Evolutionary conservation across 1,140 invertebrate genomes (phyloP).

Genomic region (Oscheius sp.): DNA sequence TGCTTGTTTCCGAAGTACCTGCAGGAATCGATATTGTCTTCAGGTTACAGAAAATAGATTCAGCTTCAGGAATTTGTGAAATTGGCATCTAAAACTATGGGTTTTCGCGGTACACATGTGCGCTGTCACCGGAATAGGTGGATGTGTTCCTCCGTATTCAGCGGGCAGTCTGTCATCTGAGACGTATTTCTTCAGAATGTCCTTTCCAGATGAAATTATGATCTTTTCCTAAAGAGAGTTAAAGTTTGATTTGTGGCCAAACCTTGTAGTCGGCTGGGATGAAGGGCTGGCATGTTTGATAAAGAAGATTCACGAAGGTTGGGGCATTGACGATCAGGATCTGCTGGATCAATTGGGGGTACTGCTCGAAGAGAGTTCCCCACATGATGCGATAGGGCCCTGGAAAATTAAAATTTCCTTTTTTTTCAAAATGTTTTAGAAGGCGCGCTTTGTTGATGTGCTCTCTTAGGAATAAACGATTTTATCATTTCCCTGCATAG

Average conservation of each 20-base stretch:
- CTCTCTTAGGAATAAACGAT: no score
- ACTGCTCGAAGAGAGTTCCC: conserved; percentile 45
- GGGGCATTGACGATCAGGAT: conserved; percentile 43
- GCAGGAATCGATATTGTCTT: conserved; percentile 27
- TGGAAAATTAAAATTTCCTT: conserved; percentile 24
- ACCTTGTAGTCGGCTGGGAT: conserved; percentile 40
- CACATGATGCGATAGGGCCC: conserved; percentile 44
- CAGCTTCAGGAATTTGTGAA: conserved; percentile 26
- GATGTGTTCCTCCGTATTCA: conserved; percentile 23
- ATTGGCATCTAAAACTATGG: conserved; percentile 7
- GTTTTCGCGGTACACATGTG: neutral
- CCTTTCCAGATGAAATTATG: conserved; percentile 17
- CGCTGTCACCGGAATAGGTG: neutral
- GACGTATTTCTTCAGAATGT: conserved; percentile 30
- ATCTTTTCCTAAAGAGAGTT: conserved; percentile 33
- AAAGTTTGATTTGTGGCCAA: neutral
- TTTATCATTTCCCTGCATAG: no score
- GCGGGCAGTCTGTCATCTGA: conserved; percentile 10
- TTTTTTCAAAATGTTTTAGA: neutral
- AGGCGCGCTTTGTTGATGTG: no score
- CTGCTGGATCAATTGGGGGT: conserved; percentile 42
- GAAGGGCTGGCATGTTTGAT: conserved; percentile 39
- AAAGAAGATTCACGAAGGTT: conserved; percentile 42
- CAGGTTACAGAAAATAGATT: conserved; percentile 1
- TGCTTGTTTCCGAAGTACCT: conserved; percentile 13